Evolutionary conservation across 2,797 vertebrate species (phyloP), one percentile per base, ranked within the genome.

Genomic region (Spatula versicolor): DNA sequence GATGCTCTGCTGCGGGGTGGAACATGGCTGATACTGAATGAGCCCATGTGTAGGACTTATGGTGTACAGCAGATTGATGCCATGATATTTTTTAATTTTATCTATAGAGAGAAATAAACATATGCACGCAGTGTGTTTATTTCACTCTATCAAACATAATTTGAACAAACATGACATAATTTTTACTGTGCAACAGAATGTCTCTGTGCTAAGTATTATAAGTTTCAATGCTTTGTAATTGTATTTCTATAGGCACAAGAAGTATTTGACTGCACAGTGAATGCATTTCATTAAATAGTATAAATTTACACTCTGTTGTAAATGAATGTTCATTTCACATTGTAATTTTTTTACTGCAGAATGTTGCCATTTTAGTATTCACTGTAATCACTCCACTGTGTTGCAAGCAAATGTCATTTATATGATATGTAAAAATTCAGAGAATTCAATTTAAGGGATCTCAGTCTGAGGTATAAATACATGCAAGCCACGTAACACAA

Each of bases 331-430:
- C 96, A 97, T 98, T 97, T 97, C 86, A 94, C 68, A 95, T 60
- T 89, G 93, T 94, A 96, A 95, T 97, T 93, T 97, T 90, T 97
- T 96, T 92, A 91, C 92, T 95, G 63, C 93, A 97, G 77, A 93
- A 88, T 92, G 95, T 98, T 97, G 97, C 95, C 95, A 84, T 96
- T 97, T 98, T 97, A 93, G 94, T 90, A 96, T 97, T 95, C 94
- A 83, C 90, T 97, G 96, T 97, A 98, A 98, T 98, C 97, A 96
- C 88, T 97, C 93, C 88, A 92, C 89, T 96, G 96, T 97, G 83
- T 94, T 97, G 91, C 93, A 97, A 95, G 96, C 90, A 97, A 98
- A 95, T 97, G 97, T 96, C 97, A 97, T 97, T 97, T 97, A 95
- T 93, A 92, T 55, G 95, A 97, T 66, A 96, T 78, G 94, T 90